Percentiles rank a stretch among this genome's conserved stretches.
These are phyloP conservation scores for Prolemur simus DNA, from an alignment of 2,113 vertebrate genomes.

Conservation along the genomic window DNA sequence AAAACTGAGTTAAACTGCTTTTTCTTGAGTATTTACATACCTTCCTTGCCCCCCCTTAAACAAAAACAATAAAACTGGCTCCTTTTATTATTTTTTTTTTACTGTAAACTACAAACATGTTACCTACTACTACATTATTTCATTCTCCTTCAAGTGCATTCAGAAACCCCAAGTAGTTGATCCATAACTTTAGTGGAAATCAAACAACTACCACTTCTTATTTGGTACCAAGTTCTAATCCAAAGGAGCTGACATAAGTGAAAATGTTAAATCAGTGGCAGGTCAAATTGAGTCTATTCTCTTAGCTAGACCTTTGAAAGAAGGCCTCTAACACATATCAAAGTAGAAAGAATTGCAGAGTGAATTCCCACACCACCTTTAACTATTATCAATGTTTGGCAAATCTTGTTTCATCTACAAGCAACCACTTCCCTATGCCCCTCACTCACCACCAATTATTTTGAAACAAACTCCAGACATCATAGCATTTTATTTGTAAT, in stretches of 20 bases:
- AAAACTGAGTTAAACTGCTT: background rate
- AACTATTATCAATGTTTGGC: background rate
- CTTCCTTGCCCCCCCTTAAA: background rate
- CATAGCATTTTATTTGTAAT: background rate
- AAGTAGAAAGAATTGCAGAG: background rate
- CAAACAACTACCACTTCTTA: background rate
- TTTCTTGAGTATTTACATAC: background rate
- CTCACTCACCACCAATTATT: background rate
- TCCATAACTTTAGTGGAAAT: background rate
- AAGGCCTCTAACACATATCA: background rate
- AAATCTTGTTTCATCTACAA: background rate
- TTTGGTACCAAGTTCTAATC: constrained; percentile 2
- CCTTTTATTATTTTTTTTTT: background rate
- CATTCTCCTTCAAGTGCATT: constrained; percentile 29
- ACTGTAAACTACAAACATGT: background rate
- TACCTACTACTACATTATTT: background rate
- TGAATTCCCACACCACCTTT: background rate
- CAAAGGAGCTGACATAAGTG: background rate
- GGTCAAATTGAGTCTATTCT: background rate
- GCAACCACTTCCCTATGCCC: background rate
- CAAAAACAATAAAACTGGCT: background rate
- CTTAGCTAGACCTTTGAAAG: background rate
- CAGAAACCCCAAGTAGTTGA: constrained; percentile 28
- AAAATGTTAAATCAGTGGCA: background rate
- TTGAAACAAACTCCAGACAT: background rate